Conservation (phyloP, 2,888 invertebrate species). For the Stratiomys singularior region DNA sequence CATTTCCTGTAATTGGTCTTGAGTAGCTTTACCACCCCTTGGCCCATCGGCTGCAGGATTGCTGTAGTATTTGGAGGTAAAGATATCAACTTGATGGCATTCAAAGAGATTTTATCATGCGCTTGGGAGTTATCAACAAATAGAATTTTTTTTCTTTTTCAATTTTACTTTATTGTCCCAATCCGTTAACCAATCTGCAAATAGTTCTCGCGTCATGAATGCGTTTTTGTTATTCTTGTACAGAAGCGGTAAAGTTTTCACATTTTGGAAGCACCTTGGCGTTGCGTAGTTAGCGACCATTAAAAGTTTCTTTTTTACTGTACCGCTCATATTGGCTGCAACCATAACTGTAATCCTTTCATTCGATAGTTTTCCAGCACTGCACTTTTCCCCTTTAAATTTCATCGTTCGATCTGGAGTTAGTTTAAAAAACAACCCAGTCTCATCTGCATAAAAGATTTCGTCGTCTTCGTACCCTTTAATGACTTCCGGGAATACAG, state of each 20-base stretch:
- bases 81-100: too few species aligned
- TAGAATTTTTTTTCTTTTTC: too few species aligned
- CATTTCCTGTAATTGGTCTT: too few species aligned
- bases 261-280: conserved; percentile 56
- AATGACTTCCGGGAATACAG: too few species aligned
- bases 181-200: background rate
- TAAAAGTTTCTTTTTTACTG: conserved; percentile 55
- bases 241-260: background rate
- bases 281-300: conserved; percentile 58
- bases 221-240: background rate
- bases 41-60: too few species aligned
- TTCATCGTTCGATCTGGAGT: conserved; percentile 55
- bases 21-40: too few species aligned
- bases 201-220: background rate
- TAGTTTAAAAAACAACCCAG: conserved; percentile 53
- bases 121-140: too few species aligned
- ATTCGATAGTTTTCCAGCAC: conserved; percentile 59
- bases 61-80: too few species aligned
- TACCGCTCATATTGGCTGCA: conserved; percentile 57
- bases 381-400: conserved; percentile 56
- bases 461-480: too few species aligned
- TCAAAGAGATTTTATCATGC: too few species aligned
- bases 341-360: conserved; percentile 58
- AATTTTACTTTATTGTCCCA: background rate
- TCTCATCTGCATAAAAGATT: too few species aligned